phyloP scores from a whole-genome alignment of 2,888 invertebrate species.

The Drosophila atripex region DNA sequence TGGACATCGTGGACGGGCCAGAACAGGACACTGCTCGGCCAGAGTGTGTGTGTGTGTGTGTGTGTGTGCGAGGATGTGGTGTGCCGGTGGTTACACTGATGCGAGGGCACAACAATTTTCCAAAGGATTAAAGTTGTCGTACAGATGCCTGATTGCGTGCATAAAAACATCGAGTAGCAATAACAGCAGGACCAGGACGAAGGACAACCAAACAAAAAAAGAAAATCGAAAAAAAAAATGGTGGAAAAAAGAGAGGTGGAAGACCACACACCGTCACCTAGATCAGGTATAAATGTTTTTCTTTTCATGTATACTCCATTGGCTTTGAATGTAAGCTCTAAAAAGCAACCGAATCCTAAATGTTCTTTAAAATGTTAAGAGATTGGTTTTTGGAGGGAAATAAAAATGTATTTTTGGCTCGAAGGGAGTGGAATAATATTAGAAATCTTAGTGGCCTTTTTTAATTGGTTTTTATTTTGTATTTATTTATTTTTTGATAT shows the following conservation, averaged over 20 bases:
- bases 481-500: too few relatives aligned
- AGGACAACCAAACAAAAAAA: neutral
- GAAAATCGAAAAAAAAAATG: neutral
- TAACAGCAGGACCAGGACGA: constrained; percentile 6
- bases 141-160: constrained; percentile 49
- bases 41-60: neutral
- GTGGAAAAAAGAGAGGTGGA: neutral
- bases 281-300: constrained; percentile 5
- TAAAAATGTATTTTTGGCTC: too few relatives aligned
- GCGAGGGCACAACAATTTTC: constrained; percentile 39
- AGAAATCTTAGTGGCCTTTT: too few relatives aligned
- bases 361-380: neutral
- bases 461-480: too few relatives aligned
- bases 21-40: neutral
- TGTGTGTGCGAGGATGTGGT: constrained; percentile 1
- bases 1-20: constrained; percentile 8
- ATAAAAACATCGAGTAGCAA: constrained; percentile 30
- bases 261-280: constrained; percentile 1
- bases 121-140: constrained; percentile 56
- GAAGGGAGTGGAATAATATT: too few relatives aligned
- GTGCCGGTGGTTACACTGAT: constrained; percentile 20
- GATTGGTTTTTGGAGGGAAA: too few relatives aligned
- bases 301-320: neutral
- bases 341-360: neutral
- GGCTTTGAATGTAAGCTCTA: neutral